phyloP scores from a whole-genome alignment of 53 echinoderm and acorn worm species.

The Echinometra lucunter region DNA sequence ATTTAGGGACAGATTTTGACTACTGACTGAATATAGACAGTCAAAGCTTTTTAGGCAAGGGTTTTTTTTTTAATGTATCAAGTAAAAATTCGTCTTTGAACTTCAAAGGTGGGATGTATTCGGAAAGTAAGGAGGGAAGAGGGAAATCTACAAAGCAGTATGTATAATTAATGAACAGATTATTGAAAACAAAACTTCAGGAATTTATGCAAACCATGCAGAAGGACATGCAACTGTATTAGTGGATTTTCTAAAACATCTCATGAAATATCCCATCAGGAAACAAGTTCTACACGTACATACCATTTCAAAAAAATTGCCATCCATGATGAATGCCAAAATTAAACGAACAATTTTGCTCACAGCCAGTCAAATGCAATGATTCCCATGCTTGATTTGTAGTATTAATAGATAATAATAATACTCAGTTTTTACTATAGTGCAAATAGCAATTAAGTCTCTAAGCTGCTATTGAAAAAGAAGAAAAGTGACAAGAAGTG shows the following conservation, averaged over 20 bases:
- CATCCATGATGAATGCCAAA: background rate
- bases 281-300: no score
- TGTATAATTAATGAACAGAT: background rate
- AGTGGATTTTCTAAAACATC: background rate
- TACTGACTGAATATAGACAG: no score
- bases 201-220: background rate
- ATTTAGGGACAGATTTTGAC: no score
- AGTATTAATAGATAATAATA: no score
- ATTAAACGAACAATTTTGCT: background rate
- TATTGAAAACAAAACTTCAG: no score
- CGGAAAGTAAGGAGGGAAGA: no score
- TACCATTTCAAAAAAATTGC: background rate
- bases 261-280: background rate
- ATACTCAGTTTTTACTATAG: no score
- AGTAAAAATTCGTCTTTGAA: background rate
- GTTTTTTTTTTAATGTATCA: no score
- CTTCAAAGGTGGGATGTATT: background rate
- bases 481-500: no score
- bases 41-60: no score
- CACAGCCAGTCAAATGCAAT: background rate
- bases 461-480: no score
- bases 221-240: background rate
- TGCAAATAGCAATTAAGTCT: no score
- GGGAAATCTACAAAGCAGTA: background rate
- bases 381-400: background rate